These are phyloP conservation scores for Leuciscus waleckii DNA, from an alignment of 2,797 vertebrate species.

Conservation along the genomic window DNA sequence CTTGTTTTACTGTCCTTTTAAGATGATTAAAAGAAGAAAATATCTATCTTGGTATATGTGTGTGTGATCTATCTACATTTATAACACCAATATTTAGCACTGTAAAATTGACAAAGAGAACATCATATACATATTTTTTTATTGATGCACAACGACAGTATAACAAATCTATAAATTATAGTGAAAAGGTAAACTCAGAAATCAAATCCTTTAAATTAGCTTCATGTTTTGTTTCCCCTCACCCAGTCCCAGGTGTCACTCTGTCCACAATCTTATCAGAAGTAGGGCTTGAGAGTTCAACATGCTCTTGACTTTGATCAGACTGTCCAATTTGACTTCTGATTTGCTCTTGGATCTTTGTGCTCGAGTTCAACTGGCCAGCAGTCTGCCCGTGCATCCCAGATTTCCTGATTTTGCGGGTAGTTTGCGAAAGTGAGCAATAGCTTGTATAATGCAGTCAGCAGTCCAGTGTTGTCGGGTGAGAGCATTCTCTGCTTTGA, in stretches of 20 bases:
- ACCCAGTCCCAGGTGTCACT: not conserved
- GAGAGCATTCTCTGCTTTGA: slow-evolving; percentile 84
- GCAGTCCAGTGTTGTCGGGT: slow-evolving; percentile 84
- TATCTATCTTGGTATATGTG: not conserved
- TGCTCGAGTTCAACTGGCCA: not conserved
- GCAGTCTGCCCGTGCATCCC: slow-evolving; percentile 4
- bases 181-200: slow-evolving; percentile 1
- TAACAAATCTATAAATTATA: slow-evolving; percentile 2
- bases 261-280: slow-evolving; percentile 5
- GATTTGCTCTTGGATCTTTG: slow-evolving; percentile 5
- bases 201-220: not conserved
- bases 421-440: slow-evolving; percentile 68
- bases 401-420: slow-evolving; percentile 51
- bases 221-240: not conserved
- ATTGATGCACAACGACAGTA: not conserved
- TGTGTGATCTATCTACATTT: not conserved
- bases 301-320: slow-evolving; percentile 23
- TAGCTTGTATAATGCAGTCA: slow-evolving; percentile 74
- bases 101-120: not conserved
- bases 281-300: not conserved
- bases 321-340: not conserved
- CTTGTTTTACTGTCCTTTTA: not conserved
- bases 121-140: not conserved
- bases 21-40: not conserved
- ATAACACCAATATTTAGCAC: not conserved